Percentiles rank a stretch among this genome's conserved stretches.
Evolutionary conservation across 2,797 vertebrate species (phyloP).

Genomic region (Halcyon chelicuti): DNA sequence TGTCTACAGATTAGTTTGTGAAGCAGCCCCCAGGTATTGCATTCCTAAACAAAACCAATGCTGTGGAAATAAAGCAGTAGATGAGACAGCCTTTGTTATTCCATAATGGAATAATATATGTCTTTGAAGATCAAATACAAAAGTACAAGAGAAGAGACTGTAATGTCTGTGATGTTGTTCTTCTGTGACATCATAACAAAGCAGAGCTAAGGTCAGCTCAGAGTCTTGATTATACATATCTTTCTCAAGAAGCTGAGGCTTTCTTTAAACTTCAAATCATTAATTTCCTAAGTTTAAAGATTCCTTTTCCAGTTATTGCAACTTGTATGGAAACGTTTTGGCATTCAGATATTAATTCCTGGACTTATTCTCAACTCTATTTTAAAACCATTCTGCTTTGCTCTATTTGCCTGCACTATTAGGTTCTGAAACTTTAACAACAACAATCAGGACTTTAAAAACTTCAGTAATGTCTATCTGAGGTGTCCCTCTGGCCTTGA

Average conservation of each 20-base stretch:
- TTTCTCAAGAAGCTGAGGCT: not conserved
- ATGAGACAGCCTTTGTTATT: not conserved
- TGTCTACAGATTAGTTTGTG: not conserved
- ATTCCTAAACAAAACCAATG: not conserved
- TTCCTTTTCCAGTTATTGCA: not conserved
- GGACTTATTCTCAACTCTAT: not conserved
- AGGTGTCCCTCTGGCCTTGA: not conserved
- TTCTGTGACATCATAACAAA: not conserved
- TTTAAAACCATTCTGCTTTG: not conserved
- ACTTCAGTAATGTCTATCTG: not conserved
- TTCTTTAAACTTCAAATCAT: not conserved
- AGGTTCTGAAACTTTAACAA: not conserved
- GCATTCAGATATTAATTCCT: not conserved
- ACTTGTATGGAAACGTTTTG: not conserved
- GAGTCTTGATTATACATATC: fast-evolving
- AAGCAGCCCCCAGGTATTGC: not conserved
- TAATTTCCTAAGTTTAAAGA: not conserved
- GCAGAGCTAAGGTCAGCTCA: not conserved
- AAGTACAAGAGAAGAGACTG: not conserved
- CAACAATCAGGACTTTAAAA: not conserved
- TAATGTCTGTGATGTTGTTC: not conserved
- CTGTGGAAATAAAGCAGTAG: not conserved
- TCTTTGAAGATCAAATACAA: not conserved
- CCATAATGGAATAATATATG: not conserved
- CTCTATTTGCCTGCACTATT: not conserved